Conservation (phyloP, 1,140 invertebrate species). For the Diabrotica virgifera region DNA sequence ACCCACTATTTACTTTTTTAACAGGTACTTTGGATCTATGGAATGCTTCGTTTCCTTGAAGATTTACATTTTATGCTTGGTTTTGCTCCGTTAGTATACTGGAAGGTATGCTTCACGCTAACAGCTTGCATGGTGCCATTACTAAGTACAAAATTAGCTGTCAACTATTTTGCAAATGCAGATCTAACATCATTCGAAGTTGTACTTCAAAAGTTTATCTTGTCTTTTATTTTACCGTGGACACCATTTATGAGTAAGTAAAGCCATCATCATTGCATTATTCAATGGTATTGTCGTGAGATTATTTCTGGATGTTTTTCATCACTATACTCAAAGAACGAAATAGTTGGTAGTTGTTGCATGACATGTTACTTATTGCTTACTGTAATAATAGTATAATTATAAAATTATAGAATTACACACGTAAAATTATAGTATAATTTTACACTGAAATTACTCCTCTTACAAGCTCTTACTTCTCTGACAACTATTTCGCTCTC, state of each 20-base stretch:
- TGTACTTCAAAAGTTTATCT: conserved; percentile 5
- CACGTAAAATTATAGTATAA: too few species aligned
- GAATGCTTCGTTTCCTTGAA: not conserved
- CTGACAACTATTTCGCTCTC: too few species aligned
- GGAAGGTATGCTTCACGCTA: not conserved
- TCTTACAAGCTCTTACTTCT: too few species aligned
- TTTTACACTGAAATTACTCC: too few species aligned
- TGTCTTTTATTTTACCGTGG: conserved; percentile 4
- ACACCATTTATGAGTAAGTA: conserved; percentile 8
- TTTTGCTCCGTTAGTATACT: conserved; percentile 4
- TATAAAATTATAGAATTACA: too few species aligned
- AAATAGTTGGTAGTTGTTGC: too few species aligned
- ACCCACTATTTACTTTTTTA: too few species aligned
- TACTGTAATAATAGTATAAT: too few species aligned
- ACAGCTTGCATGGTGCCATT: not conserved
- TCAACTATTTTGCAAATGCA: not conserved
- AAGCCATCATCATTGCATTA: not conserved
- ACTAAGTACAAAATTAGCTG: not conserved
- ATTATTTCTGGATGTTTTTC: too few species aligned
- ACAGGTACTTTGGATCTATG: conserved; percentile 6
- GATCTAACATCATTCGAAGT: not conserved
- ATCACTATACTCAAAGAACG: too few species aligned
- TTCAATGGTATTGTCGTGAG: too few species aligned
- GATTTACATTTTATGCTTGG: conserved; percentile 12
- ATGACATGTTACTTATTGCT: too few species aligned